A percentile compares a stretch with the other conserved stretches of the same genome.
These are phyloP conservation scores for Drosophila putrida DNA, from an alignment of 2,888 invertebrate species.

Conservation along the genomic window DNA sequence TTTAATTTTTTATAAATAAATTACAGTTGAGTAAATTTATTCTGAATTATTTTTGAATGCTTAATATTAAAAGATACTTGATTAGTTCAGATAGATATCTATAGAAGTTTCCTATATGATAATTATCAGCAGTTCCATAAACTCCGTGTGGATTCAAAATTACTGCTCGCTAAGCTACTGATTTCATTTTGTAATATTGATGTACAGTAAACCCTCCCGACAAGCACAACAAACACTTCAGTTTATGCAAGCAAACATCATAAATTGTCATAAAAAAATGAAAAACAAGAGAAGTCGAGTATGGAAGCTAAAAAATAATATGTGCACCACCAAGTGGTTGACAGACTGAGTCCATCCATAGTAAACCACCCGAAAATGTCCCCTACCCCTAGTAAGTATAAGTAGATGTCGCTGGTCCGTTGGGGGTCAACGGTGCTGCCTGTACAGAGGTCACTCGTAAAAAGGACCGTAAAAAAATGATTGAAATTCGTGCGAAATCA, in stretches of 20 bases:
- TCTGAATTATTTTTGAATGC: no score
- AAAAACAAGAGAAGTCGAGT: constrained; percentile 31
- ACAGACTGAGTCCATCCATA: constrained; percentile 1
- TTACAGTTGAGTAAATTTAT: no score
- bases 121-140: not conserved
- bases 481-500: constrained; percentile 49
- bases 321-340: constrained; percentile 42
- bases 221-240: constrained; percentile 45
- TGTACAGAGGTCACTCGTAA: constrained; percentile 65
- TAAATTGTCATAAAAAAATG: constrained; percentile 51
- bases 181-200: not conserved
- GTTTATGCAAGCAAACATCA: constrained; percentile 51
- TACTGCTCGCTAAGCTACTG: not conserved
- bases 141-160: not conserved
- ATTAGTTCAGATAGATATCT: no score
- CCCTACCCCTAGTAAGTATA: constrained; percentile 7
- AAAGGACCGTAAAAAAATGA: constrained; percentile 55
- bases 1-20: no score
- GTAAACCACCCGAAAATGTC: constrained; percentile 26
- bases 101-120: no score
- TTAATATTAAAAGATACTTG: no score
- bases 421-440: constrained; percentile 67
- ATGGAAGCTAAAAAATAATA: constrained; percentile 10
- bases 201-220: constrained; percentile 29
- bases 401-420: constrained; percentile 27